Base-by-base conservation (phyloP, 1,140 invertebrate genomes). In the Plutomurus gul region DNA sequence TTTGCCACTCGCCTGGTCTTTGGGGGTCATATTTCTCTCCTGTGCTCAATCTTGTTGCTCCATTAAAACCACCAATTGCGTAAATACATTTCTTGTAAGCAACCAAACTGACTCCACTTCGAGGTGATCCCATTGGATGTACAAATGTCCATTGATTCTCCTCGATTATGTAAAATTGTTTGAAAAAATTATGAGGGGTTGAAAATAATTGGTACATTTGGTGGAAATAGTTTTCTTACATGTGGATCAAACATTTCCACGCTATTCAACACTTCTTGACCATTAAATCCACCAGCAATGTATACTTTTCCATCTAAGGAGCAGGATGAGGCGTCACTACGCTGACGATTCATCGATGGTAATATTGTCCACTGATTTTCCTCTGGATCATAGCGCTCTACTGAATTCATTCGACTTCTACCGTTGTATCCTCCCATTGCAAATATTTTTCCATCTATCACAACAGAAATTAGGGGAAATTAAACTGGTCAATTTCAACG, bases 61-160 rank as follows among this genome's bases (percentile, higher is more conserved):
- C 93, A 86, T 94, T 93, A 85, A 93, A 94, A 16, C 93, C 93
- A 11, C 91, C 91, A 47, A 95, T 89, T 1, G 93, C 93, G 85
- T 93, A 95, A 0, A 93, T 82, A 56, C 86, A 89, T 36, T 89
- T 90, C 70, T 91, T 89, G 85, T 92, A 92, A 2, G 91, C 88
- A 5, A 94, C 91, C 81, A 93, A 89, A 11, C 90, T 92, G 0
- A 95, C 92, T 1, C 93, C 93, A 2, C 93, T 94, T 71, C 94
- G 87, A 46, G 92, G 89, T 80, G 90, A 92, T 27, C 89, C 88
- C 95, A 97, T 95, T 5, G 91, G 89, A 8, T 89, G 86, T 46
- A 95, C 91, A 82, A 90, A 90, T 6, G 90, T 92, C 94, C 94
- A 95, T 79, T 91, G 90, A 80, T 88, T 88, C 37, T 81, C 79